Conservation (phyloP, 2,797 vertebrate species). For the Astyanax mexicanus region DNA sequence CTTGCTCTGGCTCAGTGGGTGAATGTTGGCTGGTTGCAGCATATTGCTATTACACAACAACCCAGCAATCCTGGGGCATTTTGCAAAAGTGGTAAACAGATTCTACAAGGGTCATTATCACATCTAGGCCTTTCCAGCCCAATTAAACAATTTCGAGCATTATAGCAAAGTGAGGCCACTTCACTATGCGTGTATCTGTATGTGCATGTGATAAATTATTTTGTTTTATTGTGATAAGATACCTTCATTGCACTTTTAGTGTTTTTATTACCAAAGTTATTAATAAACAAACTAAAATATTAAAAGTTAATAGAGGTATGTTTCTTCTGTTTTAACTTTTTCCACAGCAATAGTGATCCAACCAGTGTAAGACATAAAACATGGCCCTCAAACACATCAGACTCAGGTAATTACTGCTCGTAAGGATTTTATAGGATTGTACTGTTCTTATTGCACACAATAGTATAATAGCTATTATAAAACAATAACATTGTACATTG, state of each 20-base stretch:
- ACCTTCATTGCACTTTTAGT: neutral
- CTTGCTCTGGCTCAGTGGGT: constrained; percentile 1
- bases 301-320: neutral
- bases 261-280: constrained; percentile 4
- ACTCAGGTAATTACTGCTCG: constrained; percentile 30
- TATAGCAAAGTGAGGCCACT: neutral
- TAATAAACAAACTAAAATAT: no score
- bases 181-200: constrained; percentile 22
- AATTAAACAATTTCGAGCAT: constrained; percentile 15
- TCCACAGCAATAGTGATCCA: constrained; percentile 25
- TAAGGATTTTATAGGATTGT: neutral
- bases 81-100: constrained; percentile 13
- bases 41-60: constrained; percentile 13
- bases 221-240: constrained; percentile 14
- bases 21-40: constrained; percentile 6
- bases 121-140: constrained; percentile 4
- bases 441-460: no score
- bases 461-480: no score
- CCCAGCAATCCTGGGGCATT: neutral
- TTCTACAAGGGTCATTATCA: neutral
- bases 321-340: constrained; percentile 18
- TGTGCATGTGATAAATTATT: constrained; percentile 24
- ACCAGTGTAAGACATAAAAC: neutral
- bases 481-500: neutral
- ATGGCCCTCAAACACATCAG: constrained; percentile 10